Conservation (phyloP, 2,888 invertebrate genomes). For the Tiliacea citrago region DNA sequence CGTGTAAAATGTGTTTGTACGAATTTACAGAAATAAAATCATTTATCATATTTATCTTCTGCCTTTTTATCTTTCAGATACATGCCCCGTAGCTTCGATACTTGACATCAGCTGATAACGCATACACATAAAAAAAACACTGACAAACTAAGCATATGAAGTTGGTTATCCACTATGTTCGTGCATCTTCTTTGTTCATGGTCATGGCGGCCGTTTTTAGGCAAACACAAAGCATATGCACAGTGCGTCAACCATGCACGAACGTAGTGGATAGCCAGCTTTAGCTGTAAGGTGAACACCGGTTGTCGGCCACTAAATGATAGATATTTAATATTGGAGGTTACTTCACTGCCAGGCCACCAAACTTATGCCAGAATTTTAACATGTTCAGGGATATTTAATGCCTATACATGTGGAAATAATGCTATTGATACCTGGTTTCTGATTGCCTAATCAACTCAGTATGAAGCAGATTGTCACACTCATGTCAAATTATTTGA, state of each 20-base stretch:
- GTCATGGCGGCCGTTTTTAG: constrained; percentile 36
- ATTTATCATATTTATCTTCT: neutral
- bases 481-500: neutral
- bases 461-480: neutral
- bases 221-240: neutral
- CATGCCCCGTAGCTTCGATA: constrained; percentile 86
- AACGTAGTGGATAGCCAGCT: constrained; percentile 16
- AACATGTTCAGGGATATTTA: neutral
- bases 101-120: constrained; percentile 75
- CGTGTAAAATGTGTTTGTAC: no score
- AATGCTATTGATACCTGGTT: neutral
- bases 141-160: constrained; percentile 41
- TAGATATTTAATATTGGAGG: neutral
- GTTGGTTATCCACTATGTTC: constrained; percentile 32
- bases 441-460: neutral
- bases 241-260: constrained; percentile 3
- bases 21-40: no score
- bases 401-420: neutral
- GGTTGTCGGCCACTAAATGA: neutral
- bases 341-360: neutral
- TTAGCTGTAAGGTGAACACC: constrained; percentile 4
- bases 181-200: constrained; percentile 16
- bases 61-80: constrained; percentile 74
- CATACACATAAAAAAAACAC: constrained; percentile 35
- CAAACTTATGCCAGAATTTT: constrained; percentile 6